Conservation (phyloP, 2,888 invertebrate genomes). For the Lithophane socia region DNA sequence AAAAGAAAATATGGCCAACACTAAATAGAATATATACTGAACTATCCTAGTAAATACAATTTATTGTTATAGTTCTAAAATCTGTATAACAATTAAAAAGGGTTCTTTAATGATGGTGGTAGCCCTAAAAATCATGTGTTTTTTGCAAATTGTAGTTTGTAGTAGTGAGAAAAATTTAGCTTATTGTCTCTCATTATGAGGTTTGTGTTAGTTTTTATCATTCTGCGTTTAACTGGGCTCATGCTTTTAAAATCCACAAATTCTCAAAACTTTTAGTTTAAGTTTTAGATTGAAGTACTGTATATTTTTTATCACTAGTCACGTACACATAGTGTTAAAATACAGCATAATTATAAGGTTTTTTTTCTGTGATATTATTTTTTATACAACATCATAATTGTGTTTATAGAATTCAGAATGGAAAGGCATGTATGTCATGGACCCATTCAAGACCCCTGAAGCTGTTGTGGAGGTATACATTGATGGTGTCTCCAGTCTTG, state of each 20-base stretch:
- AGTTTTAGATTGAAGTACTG: background rate
- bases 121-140: background rate
- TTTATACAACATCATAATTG: background rate
- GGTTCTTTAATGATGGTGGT: background rate
- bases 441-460: conserved; percentile 94
- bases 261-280: background rate
- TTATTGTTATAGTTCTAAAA: background rate
- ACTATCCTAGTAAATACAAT: no score
- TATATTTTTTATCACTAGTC: no score
- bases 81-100: background rate
- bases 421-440: conserved; percentile 92
- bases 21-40: background rate
- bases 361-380: background rate
- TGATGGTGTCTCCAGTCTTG: conserved; percentile 92
- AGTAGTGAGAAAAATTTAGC: background rate
- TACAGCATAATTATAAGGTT: background rate
- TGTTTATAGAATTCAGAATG: conserved; percentile 91
- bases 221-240: background rate
- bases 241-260: background rate
- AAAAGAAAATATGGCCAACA: background rate
- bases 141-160: background rate
- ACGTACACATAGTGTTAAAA: no score
- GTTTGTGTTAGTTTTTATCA: background rate
- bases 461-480: conserved; percentile 92
- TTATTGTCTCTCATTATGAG: background rate